Conservation (phyloP, 2,113 vertebrate genomes). For the Sinocyclocheilus grahami region DNA sequence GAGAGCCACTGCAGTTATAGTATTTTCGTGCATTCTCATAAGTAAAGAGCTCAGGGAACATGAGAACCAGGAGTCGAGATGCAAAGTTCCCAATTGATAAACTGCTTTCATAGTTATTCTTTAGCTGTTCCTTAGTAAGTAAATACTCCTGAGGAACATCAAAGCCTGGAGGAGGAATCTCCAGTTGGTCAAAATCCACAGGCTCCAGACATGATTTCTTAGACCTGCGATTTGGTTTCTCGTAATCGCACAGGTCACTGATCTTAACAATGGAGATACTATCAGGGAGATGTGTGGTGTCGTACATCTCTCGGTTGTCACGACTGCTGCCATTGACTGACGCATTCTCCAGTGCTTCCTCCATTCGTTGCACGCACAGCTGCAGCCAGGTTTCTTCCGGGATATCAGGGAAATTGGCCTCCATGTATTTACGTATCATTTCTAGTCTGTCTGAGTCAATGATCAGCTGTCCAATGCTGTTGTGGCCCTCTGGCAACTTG, state of each 20-base stretch:
- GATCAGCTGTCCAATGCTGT: conserved; percentile 82
- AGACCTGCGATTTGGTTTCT: conserved; percentile 84
- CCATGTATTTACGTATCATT: conserved; percentile 92
- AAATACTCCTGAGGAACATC: conserved; percentile 84
- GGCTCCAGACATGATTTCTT: conserved; percentile 92
- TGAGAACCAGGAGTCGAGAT: conserved; percentile 93
- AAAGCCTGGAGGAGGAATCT: conserved; percentile 87
- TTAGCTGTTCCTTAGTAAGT: conserved; percentile 90
- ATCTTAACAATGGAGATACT: conserved; percentile 86
- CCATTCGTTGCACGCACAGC: conserved; percentile 89
- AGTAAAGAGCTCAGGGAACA: conserved; percentile 96
- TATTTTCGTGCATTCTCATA: conserved; percentile 92
- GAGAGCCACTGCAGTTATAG: conserved; percentile 96
- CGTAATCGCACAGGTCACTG: conserved; percentile 84
- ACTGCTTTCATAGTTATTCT: conserved; percentile 93
- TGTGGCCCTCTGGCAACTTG: conserved; percentile 83
- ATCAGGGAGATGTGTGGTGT: conserved; percentile 83
- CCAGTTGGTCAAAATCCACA: conserved; percentile 91
- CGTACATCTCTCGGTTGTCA: conserved; percentile 84
- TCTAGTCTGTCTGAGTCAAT: conserved; percentile 90
- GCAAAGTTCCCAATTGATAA: conserved; percentile 97
- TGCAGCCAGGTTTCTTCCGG: conserved; percentile 94
- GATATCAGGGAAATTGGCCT: conserved; percentile 95
- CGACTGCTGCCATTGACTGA: conserved; percentile 81
- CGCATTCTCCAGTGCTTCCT: conserved; percentile 87